Base-by-base conservation (phyloP, 2,113 vertebrate genomes). In the Menura novaehollandiae region DNA sequence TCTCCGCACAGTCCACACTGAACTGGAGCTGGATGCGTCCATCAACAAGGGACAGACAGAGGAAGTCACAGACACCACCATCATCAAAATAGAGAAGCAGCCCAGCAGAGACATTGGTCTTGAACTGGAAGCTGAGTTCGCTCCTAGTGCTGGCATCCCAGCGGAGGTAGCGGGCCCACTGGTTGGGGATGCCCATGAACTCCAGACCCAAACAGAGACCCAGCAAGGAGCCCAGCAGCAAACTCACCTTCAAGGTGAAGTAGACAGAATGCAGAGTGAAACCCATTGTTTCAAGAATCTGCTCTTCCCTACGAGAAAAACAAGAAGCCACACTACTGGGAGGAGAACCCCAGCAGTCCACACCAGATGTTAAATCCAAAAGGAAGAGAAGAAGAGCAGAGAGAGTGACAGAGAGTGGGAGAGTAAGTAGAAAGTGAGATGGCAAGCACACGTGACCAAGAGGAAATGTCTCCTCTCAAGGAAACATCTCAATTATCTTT, bases 41-140 rank as follows among this genome's bases (percentile, higher is more conserved):
- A 22, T 98, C 98, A 15, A 98, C 98, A 18, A 99, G 92, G 5
- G 97, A 98, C 73, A 99, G 98, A 41, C 99, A 99, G 69, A 99
- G 98, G 90, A 99, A 99, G 97, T 99, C 99, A 37, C 99, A 99
- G 95, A 98, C 99, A 35, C 99, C 99, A 5, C 99, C 99, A 3
- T 99, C 99, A 23, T 99, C 99, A 35, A 99, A 98, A 97, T 99
- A 99, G 84, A 99, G 98, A 15, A 99, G 96, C 75, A 99, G 98
- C 91, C 99, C 99, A 15, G 98, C 97, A 28, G 99, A 98, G 43
- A 99, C 95, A 0, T 99, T 98, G 62, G 99, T 99, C 97, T 99
- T 99, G 97, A 99, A 98, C 95, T 99, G 99, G 95, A 99, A 99
- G 49, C 98, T 99, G 95, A 99, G 99, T 97, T 99, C 99, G 4